Evolutionary conservation across 2,797 vertebrate genomes (phyloP), one percentile per base, ranked within the genome.

Genomic region (Ceryle rudis): DNA sequence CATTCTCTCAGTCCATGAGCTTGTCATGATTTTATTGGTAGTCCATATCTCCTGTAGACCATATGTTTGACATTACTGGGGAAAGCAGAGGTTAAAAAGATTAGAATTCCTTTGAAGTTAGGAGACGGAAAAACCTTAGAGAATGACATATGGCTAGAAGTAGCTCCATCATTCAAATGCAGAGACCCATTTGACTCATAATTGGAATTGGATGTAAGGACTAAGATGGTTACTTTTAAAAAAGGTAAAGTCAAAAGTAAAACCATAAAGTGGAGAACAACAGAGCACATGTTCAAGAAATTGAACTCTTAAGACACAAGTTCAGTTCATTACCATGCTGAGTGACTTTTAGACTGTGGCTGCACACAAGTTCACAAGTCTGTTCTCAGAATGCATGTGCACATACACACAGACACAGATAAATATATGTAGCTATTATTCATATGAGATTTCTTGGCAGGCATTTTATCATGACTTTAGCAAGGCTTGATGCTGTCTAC

Each of bases 71-170:
- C 25, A 69, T 93, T 84, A 81, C 54, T 39, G 22, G 21, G 31
- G n/a, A 93, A 95, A 88, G 54, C 54, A 94, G 82, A 91, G 29
- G 82, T 90, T 91, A 81, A 88, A 88, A 91, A 75, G 41, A 86
- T 81, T 86, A 81, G 33, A 93, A 86, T 20, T 90, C 19, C 44
- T 93, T 67, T 93, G 85, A 92, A 90, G 73, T 81, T 29, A 75
- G 5, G 0, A 57, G 62, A 69, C 69, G 37, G 51, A 57, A 94
- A 95, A 90, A 11, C 72, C 75, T 88, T 17, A 52, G 33, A 79
- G 58, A 92, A 70, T 83, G 57, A 86, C 51, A 89, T 90, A 62
- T 6, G 0, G 51, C 69, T 89, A 65, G 62, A 90, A 89, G 66
- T 42, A 90, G 47, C 15, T 84, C 39, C 28, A 61, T 66, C 39